Percentiles rank a stretch among this genome's conserved stretches.
These are phyloP conservation scores for Melitaea cinxia DNA, from an alignment of 1,140 invertebrate species.

Conservation along the genomic window DNA sequence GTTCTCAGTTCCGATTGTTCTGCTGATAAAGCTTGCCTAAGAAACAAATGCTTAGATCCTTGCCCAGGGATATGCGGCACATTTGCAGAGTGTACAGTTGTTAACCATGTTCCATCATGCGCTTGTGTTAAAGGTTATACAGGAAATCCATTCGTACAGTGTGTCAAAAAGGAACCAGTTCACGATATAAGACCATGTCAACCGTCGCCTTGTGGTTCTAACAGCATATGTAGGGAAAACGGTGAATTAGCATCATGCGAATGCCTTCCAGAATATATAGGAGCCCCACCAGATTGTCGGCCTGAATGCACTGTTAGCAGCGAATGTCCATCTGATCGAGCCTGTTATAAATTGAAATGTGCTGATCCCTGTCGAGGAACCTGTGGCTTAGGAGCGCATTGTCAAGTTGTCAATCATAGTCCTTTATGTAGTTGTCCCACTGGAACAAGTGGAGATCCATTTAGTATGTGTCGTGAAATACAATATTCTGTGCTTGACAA, in stretches of 20 bases:
- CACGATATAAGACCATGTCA: slow-evolving; percentile 83
- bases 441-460: slow-evolving; percentile 87
- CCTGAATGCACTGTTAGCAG: slow-evolving; percentile 89
- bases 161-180: slow-evolving; percentile 52
- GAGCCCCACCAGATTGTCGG: slow-evolving; percentile 86
- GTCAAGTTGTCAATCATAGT: slow-evolving; percentile 88
- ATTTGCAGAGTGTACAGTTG: slow-evolving; percentile 88
- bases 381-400: slow-evolving; percentile 87
- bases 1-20: slow-evolving; percentile 90
- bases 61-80: slow-evolving; percentile 90
- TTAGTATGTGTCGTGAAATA: slow-evolving; percentile 82
- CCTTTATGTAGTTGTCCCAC: slow-evolving; percentile 88
- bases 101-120: slow-evolving; percentile 89
- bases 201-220: slow-evolving; percentile 87
- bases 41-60: slow-evolving; percentile 88
- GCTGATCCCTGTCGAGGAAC: slow-evolving; percentile 87
- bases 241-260: slow-evolving; percentile 85
- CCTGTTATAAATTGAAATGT: slow-evolving; percentile 88
- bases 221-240: slow-evolving; percentile 85
- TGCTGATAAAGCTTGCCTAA: slow-evolving; percentile 87
- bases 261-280: slow-evolving; percentile 84
- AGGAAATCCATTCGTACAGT: slow-evolving; percentile 87
- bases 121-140: slow-evolving; percentile 88
- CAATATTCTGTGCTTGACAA: slow-evolving; percentile 70
- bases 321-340: slow-evolving; percentile 86